Evolutionary conservation across 2,113 vertebrate genomes (phyloP).

Genomic region (Peucedramus taeniatus): DNA sequence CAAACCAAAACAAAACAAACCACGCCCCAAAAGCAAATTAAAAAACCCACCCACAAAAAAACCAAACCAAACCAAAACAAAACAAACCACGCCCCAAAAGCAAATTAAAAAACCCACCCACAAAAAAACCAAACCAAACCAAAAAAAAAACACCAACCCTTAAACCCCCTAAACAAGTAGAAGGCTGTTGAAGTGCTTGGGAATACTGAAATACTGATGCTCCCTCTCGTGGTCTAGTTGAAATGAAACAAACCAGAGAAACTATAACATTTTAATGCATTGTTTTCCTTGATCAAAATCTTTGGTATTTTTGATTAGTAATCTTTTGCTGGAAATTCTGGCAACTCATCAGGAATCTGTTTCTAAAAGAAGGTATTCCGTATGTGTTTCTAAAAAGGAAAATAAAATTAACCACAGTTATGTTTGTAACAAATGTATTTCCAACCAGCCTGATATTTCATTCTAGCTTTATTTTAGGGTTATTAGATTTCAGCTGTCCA

Average conservation of each 20-base stretch:
- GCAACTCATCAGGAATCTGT: neutral
- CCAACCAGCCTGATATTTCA: neutral
- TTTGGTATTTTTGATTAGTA: neutral
- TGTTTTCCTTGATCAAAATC: neutral
- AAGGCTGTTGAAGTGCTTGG: neutral
- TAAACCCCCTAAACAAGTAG: rapidly evolving
- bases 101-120: no score
- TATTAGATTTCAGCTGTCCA: neutral
- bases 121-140: neutral
- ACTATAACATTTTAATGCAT: neutral
- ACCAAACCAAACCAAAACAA: no score
- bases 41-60: no score
- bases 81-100: no score
- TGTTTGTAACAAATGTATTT: neutral
- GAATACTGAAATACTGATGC: slow-evolving; percentile 15
- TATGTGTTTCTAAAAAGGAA: neutral
- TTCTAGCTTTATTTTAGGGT: neutral
- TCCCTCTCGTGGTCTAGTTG: slow-evolving; percentile 59
- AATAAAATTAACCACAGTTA: neutral
- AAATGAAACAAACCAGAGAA: neutral
- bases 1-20: neutral
- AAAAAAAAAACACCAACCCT: neutral
- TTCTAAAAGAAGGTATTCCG: neutral
- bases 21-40: no score
- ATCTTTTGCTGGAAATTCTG: neutral